Conservation (phyloP, 2,797 vertebrate genomes). For the Carduelis carduelis region DNA sequence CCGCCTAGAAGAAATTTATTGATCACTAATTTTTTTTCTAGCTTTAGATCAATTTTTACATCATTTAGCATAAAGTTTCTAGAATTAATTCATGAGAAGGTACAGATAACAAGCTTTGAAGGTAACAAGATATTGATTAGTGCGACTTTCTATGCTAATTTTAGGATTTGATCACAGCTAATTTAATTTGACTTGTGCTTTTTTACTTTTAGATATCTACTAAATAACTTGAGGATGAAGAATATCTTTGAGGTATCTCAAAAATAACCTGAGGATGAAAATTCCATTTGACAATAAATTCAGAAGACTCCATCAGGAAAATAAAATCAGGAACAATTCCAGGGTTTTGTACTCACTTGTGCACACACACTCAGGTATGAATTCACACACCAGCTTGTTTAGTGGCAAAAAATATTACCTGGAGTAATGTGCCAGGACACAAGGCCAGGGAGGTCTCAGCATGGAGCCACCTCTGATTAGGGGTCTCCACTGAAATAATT, state of each 20-base stretch:
- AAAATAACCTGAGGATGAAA: background rate
- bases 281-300: background rate
- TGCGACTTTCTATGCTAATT: conserved; percentile 66
- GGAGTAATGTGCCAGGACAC: background rate
- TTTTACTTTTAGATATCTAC: conserved; percentile 16
- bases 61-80: conserved; percentile 67
- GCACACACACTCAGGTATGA: background rate
- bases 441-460: background rate
- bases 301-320: background rate
- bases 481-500: background rate
- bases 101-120: conserved; percentile 68
- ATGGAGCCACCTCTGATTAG: background rate
- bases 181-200: conserved; percentile 65
- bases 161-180: conserved; percentile 60
- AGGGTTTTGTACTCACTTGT: background rate
- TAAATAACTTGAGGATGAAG: background rate
- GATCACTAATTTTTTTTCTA: conserved; percentile 63
- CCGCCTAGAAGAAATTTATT: conserved; percentile 69
- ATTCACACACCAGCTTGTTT: background rate
- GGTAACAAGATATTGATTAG: conserved; percentile 70
- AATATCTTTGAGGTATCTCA: background rate
- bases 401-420: background rate
- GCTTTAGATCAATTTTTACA: conserved; percentile 68
- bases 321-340: background rate
- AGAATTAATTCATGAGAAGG: conserved; percentile 60